phyloP scores from a whole-genome alignment of 2,888 invertebrate genomes.

The Drosophila atroscutellata region DNA sequence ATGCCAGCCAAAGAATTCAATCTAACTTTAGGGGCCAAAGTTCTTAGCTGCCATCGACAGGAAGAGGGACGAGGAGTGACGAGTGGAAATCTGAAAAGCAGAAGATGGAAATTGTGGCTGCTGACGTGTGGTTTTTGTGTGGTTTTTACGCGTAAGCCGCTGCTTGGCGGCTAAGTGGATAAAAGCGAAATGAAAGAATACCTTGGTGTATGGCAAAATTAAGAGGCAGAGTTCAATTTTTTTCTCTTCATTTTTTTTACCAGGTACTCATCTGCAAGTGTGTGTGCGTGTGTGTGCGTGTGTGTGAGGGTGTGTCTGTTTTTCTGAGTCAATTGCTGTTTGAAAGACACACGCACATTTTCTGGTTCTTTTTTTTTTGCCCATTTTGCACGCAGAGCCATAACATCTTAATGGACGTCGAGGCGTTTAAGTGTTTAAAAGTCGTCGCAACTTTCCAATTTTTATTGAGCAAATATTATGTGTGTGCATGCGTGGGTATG shows the following conservation, averaged over 20 bases:
- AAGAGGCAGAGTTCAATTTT: constrained; percentile 1
- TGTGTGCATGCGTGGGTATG: constrained; percentile 13
- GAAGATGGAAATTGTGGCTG: constrained; percentile 22
- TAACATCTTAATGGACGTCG: constrained; percentile 55
- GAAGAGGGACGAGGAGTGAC: background rate
- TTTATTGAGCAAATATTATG: constrained; percentile 70
- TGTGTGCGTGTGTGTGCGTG: background rate
- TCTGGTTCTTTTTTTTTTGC: background rate
- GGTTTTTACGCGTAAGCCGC: constrained; percentile 2
- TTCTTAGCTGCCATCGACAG: constrained; percentile 62
- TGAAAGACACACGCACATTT: constrained; percentile 14
- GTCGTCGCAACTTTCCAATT: constrained; percentile 63
- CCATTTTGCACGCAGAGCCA: constrained; percentile 21
- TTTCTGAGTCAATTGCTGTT: constrained; percentile 19
- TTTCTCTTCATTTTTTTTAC: background rate
- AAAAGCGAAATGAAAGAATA: constrained; percentile 50
- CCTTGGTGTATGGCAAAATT: constrained; percentile 7
- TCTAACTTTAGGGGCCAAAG: constrained; percentile 60
- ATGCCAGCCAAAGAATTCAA: constrained; percentile 64
- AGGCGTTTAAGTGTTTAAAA: constrained; percentile 68
- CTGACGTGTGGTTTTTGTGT: constrained; percentile 53
- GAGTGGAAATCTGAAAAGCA: background rate
- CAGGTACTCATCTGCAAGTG: background rate
- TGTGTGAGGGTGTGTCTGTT: background rate
- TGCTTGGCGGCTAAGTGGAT: constrained; percentile 10